These are phyloP conservation scores for Nemapogon koenigi DNA, from an alignment of 2,888 invertebrate genomes.

Conservation along the genomic window DNA sequence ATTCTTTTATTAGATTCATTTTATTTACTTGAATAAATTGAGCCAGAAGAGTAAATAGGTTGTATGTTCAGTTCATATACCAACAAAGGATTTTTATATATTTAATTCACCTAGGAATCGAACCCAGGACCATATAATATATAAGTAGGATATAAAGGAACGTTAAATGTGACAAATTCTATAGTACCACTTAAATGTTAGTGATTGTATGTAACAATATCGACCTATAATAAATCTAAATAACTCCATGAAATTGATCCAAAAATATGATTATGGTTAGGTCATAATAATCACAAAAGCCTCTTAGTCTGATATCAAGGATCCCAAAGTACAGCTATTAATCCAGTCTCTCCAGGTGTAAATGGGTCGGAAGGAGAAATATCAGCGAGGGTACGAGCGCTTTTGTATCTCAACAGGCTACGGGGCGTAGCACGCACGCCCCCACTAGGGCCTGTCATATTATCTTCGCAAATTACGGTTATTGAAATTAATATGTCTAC, in stretches of 20 bases:
- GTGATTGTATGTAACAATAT: no score
- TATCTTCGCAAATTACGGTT: conserved; percentile 12
- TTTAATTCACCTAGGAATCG: neutral
- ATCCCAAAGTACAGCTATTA: conserved; percentile 12
- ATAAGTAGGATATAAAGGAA: no score
- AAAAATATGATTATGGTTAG: no score
- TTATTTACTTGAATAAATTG: no score
- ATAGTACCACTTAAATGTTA: no score
- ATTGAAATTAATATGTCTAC: conserved; percentile 12
- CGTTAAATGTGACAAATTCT: no score
- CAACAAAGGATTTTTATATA: no score
- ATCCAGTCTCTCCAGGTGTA: conserved; percentile 13
- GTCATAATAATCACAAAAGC: conserved; percentile 10
- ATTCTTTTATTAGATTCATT: no score
- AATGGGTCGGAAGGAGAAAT: conserved; percentile 15
- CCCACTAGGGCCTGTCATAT: conserved; percentile 9
- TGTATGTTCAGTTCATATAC: no score
- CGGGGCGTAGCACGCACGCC: conserved; percentile 10
- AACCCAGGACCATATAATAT: neutral
- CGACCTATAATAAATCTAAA: no score
- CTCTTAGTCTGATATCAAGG: conserved; percentile 6
- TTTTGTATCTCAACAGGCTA: conserved; percentile 13
- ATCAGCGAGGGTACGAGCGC: conserved; percentile 9
- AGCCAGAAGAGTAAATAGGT: no score
- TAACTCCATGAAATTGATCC: no score